A percentile compares a stretch with the other conserved stretches of the same genome.
These are phyloP conservation scores for Chlorocebus sabaeus DNA, from an alignment of 2,113 vertebrate species.

Conservation along the genomic window DNA sequence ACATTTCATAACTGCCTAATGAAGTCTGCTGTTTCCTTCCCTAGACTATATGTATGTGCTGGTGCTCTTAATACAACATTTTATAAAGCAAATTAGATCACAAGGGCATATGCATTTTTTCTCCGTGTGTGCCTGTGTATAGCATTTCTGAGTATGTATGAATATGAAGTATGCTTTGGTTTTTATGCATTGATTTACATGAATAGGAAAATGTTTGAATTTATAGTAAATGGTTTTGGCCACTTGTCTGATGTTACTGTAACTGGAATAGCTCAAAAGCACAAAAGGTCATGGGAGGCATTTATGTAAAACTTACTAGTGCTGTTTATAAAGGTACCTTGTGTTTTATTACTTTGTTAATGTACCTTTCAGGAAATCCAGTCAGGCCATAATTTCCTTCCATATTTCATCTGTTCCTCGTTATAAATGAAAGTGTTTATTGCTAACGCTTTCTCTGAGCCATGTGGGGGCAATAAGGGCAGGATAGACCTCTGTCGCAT, in stretches of 20 bases:
- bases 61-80: background rate
- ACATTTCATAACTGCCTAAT: background rate
- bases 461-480: rapidly evolving
- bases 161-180: background rate
- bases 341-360: background rate
- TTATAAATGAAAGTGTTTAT: background rate
- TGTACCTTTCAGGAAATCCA: constrained; percentile 45
- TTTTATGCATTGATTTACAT: background rate
- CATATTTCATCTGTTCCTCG: background rate
- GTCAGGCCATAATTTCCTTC: background rate
- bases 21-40: background rate
- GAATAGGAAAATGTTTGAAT: background rate
- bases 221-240: background rate
- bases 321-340: background rate
- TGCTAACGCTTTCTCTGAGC: background rate
- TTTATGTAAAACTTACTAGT: background rate
- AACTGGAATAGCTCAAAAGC: constrained; percentile 24
- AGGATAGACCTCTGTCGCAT: background rate
- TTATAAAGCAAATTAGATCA: background rate
- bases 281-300: constrained; percentile 45
- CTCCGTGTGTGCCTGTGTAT: background rate
- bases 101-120: background rate
- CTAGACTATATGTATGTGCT: background rate
- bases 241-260: constrained; percentile 5
- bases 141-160: background rate